Evolutionary conservation across 1,140 invertebrate genomes (phyloP), one percentile per base, ranked within the genome.

Genomic region (Ruditapes philippinarum): DNA sequence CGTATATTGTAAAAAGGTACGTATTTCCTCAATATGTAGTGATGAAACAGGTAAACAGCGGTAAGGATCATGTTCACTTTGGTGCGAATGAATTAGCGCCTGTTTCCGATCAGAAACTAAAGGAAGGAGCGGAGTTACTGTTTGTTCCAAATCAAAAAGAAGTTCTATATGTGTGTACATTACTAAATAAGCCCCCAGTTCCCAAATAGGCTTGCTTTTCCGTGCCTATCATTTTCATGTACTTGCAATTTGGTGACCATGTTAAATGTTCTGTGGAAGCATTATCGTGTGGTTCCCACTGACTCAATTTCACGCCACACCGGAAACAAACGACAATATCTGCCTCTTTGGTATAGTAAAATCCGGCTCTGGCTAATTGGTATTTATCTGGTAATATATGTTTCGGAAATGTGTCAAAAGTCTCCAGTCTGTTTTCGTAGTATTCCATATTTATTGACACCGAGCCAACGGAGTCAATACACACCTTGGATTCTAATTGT

Each of bases 171-270:
- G 5, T 45, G 5, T 5, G 5, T 45, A 5, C 42, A 45, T 7
- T 45, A 54, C 51, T 22, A 54, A 54, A 54, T 54, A 9, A 4
- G 22, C 11, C 51, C 22, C 14, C 14, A 54, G 51, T 14, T 54
- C 42, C 42, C 5, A 45, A 45, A 14, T 14, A 7, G 14, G 5
- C 0, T 87, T 80, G 12, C 79, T 80, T 9, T 9, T 28, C 19
- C 88, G 88, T 83, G 38, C 42, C 36, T n/a, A 68, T n/a, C 65
- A 68, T 33, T 68, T 68, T 68, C n/a, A 68, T 11, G n/a, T 68
- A 68, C n/a, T 68, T 28, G 28, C 65, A 68, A 28, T 68, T 68
- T 19, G 65, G 65, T 11, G 65, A 68, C 65, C 25, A 68, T n/a
- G 31, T 68, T 12, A 36, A 31, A 68, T 68, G 65, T 33, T 68